Base-by-base conservation (phyloP, 2,888 invertebrate genomes). In the Eupeodes luniger region DNA sequence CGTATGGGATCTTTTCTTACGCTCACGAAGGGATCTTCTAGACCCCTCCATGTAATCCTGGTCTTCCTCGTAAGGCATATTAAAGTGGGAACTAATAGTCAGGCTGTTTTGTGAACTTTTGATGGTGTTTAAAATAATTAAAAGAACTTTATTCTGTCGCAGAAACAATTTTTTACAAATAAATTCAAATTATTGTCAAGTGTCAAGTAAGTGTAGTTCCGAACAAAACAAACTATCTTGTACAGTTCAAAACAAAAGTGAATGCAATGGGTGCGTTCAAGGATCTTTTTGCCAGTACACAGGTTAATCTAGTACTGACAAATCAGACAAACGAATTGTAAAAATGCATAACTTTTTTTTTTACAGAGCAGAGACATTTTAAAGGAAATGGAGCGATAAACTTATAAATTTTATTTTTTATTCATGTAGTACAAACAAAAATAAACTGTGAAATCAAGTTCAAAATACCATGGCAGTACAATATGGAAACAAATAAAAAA, bases 21-120 rank as follows among this genome's bases (percentile, higher is more conserved):
- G 86, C 53, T 91, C 91, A 7, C 91, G 91, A 16, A 91, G 80
- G 1, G 91, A 91, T 90, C 91, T 91, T 14, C 91, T 90, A 2
- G 88, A 85, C 5, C 88, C 85, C 16, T 88, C 88, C 67, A 76
- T 49, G 12, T 88, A 81, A 36, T 78, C 81, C n/a, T 81, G 81
- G 16, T 91, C 91, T 5, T 85, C 90, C 64, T 91, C 91, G 11
- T 81, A 81, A 7, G 91, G 90, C 91, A 91, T 88, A 14, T 51
- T 80, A 12, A 19, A 70, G 36, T 74, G 55, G 67, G 69, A 84
- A 80, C 75, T 69, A 80, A 84, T 84, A 16, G 14, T 80, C 4
- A 75, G 55, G 69, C 67, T 75, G 79, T 69, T 67, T 12, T 14
- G 74, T 61, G 34, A 4, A 59, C 34, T 2, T 4, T 7, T n/a